Evolutionary conservation across 2,113 vertebrate genomes (phyloP), one percentile per base, ranked within the genome.

Genomic region (Sorex fumeus): DNA sequence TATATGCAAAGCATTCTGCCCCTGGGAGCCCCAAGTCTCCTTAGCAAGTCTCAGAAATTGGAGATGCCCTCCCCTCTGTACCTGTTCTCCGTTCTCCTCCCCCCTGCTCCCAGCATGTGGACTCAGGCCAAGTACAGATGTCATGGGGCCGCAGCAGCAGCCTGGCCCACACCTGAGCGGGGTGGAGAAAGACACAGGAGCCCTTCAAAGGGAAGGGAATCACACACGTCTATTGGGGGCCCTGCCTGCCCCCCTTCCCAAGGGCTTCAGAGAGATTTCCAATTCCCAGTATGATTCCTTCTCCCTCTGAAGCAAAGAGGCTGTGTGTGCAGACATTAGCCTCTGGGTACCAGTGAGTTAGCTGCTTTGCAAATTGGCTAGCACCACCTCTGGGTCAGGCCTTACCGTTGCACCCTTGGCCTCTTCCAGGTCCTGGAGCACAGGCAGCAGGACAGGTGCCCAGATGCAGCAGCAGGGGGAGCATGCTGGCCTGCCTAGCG

Each of bases 1-100:
- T 93, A 93, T 96, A 94, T 94, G 92, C 94, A 96, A 96, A 96
- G 87, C 83, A 79, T 86, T 88, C 79, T 95, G 85, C 88, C 86
- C 88, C 76, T 94, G 87, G 93, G 94, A 95, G 43, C 28, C 89
- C 88, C 77, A 81, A 84, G 87, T 81, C 83, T 93, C 76, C 92
- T 95, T 81, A 92, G 91, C 83, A 74, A 95, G 88, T 88, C 62
- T 3, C 84, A 91, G 87, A 93, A 92, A 96, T 87, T 78, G 71
- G 86, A 93, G 93, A 87, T 64, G 67, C 93, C 79, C 86, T 93
- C 96, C 86, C 64, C 81, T 93, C 71, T 27, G 64, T 91, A n/a
- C 64, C 21, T 16, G 19, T 21, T 89, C 66, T 66, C 23, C 50
- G 32, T 23, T 90, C 43, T 69, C 67, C 87, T 57, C 32, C 70